A percentile compares a stretch with the other conserved stretches of the same genome.
These are phyloP conservation scores for Bombus huntii DNA, from an alignment of 1,140 invertebrate species.

Conservation along the genomic window DNA sequence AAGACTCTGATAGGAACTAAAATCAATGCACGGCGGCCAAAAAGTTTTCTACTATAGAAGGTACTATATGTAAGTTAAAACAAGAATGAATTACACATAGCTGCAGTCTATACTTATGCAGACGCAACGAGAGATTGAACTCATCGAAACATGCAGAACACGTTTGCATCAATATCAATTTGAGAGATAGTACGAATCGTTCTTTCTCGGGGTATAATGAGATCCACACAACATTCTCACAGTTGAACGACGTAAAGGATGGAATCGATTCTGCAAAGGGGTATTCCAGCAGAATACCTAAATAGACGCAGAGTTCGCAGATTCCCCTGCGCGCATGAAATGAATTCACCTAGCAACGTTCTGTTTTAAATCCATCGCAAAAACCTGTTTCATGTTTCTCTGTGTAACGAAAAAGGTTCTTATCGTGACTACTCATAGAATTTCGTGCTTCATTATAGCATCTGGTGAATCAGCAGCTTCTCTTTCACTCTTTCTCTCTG, in stretches of 20 bases:
- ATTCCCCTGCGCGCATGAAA: background rate
- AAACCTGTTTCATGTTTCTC: background rate
- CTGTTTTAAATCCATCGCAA: background rate
- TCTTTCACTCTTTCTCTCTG: background rate
- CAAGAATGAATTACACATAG: background rate
- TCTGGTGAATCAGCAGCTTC: background rate
- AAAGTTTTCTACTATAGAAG: background rate
- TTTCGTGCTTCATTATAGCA: background rate
- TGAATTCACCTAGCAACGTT: background rate
- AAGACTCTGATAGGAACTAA: background rate
- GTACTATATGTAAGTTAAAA: background rate
- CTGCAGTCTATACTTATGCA: background rate
- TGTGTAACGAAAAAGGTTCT: conserved; percentile 13
- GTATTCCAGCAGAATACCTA: background rate
- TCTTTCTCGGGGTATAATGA: background rate
- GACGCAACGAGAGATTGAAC: background rate
- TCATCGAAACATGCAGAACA: background rate
- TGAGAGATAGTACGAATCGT: background rate
- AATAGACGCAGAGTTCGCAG: background rate
- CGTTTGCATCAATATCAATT: background rate
- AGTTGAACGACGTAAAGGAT: background rate
- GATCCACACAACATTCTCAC: background rate
- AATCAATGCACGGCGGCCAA: background rate
- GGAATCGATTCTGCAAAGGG: background rate
- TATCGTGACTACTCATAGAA: background rate